Base-by-base conservation (phyloP, 2,113 vertebrate genomes). In the Etheostoma spectabile region DNA sequence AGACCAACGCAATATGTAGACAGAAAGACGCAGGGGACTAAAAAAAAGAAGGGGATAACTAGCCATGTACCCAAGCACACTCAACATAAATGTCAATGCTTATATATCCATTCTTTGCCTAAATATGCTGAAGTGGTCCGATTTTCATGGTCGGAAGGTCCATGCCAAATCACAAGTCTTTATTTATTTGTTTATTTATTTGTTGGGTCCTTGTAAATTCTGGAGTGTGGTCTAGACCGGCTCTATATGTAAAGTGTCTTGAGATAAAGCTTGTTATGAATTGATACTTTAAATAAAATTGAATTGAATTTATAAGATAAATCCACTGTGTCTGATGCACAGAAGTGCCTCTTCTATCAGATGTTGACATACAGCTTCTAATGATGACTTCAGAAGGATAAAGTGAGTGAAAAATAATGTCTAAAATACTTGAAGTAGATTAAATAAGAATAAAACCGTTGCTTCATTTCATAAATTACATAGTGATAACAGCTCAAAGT, bases 321-420 rank as follows among this genome's bases (percentile, higher is more conserved):
- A 18, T 42, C 22, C 42, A 24, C 49, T 56, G 27, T 79, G 14
- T 75, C 11, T 55, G 0, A 75, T 68, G 56, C 38, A 48, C 13
- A 71, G n/a, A 53, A 60, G 60, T 57, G 19, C 12, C 4, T 68
- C 24, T 35, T 13, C 10, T 7, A 55, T 61, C 27, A 61, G 33
- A 56, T 52, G 16, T 56, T 21, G 69, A 68, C 56, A 61, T n/a
- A 48, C 61, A 68, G 49, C 35, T 61, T 71, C 67, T 72, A 66
- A 38, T n/a, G 62, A 67, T 18, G 51, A 75, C 65, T 49, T 38
- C n/a, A 16, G 12, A 53, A 67, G 48, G 33, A 67, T 22, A 33
- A 15, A 45, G n/a, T 48, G 61, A 45, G 67, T 57, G 73, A 56
- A 49, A 4, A 52, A 63, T 21, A 48, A 46, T 59, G 10, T 53